phyloP scores from a whole-genome alignment of 2,888 invertebrate genomes.

The Muscina levida region DNA sequence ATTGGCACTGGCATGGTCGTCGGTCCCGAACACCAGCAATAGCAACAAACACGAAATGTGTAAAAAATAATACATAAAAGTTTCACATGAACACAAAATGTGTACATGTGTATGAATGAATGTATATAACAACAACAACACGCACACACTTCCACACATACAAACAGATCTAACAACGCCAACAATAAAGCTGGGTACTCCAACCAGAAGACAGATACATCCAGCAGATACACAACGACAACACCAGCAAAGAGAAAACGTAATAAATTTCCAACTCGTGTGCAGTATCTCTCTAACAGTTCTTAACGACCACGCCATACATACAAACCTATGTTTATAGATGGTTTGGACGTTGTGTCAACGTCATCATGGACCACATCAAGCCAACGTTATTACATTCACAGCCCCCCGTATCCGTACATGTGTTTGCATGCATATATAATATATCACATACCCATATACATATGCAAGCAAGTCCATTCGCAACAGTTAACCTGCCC shows the following conservation, averaged over 20 bases:
- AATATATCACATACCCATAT: no score
- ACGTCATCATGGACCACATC: neutral
- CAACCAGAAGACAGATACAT: conserved; percentile 47
- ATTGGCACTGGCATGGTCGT: conserved; percentile 50
- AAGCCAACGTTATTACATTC: no score
- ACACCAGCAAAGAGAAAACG: conserved; percentile 33
- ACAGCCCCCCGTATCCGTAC: no score
- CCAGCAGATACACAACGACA: conserved; percentile 58
- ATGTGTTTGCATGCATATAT: neutral
- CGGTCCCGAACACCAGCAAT: conserved; percentile 62
- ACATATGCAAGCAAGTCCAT: no score
- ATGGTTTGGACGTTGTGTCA: conserved; percentile 32
- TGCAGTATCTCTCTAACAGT: conserved; percentile 65
- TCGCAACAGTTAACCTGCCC: no score
- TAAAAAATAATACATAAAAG: conserved; percentile 57
- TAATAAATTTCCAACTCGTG: conserved; percentile 73
- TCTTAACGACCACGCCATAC: conserved; percentile 60
- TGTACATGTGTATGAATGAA: neutral
- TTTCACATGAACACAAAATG: conserved; percentile 33
- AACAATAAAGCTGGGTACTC: conserved; percentile 44
- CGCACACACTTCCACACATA: conserved; percentile 64
- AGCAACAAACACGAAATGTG: conserved; percentile 56
- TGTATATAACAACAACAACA: conserved; percentile 69
- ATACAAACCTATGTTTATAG: conserved; percentile 53
- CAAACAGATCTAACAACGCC: conserved; percentile 1